Evolutionary conservation across 2,888 invertebrate species (phyloP).

Genomic region (Pyrgus malvae): DNA sequence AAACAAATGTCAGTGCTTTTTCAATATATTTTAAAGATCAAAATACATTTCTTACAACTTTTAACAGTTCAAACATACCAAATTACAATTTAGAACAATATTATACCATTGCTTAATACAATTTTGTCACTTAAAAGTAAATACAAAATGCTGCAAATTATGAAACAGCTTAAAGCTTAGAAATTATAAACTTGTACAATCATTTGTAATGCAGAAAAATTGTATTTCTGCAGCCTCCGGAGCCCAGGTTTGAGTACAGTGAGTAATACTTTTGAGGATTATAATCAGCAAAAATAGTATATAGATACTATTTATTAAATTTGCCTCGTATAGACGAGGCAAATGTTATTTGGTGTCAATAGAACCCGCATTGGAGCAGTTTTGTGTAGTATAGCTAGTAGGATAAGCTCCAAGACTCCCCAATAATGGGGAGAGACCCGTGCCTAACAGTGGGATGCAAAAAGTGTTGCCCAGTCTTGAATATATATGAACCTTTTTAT

Average conservation of each 20-base stretch:
- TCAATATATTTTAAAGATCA: constrained; percentile 79
- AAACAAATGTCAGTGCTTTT: constrained; percentile 52
- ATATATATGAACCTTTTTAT: no score
- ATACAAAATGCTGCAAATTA: constrained; percentile 67
- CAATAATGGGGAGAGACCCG: no score
- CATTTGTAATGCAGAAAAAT: constrained; percentile 43
- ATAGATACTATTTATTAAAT: no score
- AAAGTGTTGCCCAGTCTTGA: no score
- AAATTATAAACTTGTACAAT: constrained; percentile 39
- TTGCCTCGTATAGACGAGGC: no score
- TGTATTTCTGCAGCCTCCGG: constrained; percentile 48
- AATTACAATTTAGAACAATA: constrained; percentile 69
- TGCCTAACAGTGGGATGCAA: no score
- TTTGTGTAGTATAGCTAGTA: no score
- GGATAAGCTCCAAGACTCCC: no score
- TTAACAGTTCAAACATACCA: constrained; percentile 76
- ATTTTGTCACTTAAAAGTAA: constrained; percentile 55
- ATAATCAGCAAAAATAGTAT: no score
- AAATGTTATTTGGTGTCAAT: no score
- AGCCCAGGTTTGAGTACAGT: constrained; percentile 13
- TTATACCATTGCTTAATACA: constrained; percentile 51
- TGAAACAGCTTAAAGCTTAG: constrained; percentile 62
- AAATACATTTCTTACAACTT: constrained; percentile 78
- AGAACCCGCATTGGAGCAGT: no score
- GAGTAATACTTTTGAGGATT: no score